These are phyloP conservation scores for Penaeus monodon DNA, from an alignment of 2,888 invertebrate species.

Conservation along the genomic window DNA sequence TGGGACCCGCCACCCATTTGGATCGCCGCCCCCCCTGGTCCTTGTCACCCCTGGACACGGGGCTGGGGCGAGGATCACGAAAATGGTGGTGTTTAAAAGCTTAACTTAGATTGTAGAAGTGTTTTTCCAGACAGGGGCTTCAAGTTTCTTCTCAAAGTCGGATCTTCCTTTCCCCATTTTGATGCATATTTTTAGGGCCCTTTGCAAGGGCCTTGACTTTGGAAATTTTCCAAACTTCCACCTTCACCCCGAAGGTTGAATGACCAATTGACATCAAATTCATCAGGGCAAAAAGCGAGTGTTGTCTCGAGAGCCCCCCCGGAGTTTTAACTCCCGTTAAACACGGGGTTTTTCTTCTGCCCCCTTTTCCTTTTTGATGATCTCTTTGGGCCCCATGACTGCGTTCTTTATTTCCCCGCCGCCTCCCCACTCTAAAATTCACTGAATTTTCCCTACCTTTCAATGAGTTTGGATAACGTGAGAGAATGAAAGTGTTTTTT, in stretches of 20 bases:
- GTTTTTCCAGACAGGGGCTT: conserved; percentile 4
- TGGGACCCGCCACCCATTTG: conserved; percentile 26
- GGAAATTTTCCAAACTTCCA: background rate
- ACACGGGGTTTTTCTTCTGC: conserved; percentile 5
- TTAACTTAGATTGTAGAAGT: background rate
- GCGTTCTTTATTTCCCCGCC: conserved; percentile 13
- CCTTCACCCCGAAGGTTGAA: background rate
- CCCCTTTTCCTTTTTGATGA: conserved; percentile 15
- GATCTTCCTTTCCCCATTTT: background rate
- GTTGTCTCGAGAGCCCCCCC: conserved; percentile 22
- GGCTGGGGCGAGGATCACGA: conserved; percentile 17
- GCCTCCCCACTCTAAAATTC: conserved; percentile 32
- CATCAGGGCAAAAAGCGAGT: conserved; percentile 45
- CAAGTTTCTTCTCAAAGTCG: background rate
- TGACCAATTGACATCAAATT: conserved; percentile 40
- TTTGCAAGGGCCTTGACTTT: background rate
- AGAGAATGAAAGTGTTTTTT: background rate
- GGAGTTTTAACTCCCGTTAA: conserved; percentile 12
- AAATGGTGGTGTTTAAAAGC: conserved; percentile 2
- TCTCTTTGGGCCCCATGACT: conserved; percentile 23
- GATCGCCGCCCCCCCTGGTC: conserved; percentile 39
- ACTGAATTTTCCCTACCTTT: background rate
- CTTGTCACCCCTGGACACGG: conserved; percentile 36
- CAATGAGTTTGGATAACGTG: background rate
- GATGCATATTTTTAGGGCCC: conserved; percentile 4